Percentiles rank a stretch among this genome's conserved stretches.
Evolutionary conservation across 2,113 vertebrate species (phyloP).

Genomic region (Callocephalon fimbriatum): DNA sequence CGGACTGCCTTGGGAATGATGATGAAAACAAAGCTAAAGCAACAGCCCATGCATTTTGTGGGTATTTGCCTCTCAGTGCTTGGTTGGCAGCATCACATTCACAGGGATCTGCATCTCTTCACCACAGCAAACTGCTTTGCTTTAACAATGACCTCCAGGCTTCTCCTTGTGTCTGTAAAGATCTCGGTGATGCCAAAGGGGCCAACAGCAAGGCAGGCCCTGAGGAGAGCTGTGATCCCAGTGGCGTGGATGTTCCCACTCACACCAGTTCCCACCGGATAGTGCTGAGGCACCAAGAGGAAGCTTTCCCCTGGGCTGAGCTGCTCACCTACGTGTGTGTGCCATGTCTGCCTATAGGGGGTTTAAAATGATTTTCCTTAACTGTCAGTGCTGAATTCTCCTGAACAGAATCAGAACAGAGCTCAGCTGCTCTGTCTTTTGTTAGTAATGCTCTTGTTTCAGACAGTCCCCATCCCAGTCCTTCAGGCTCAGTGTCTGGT

Average conservation of each 20-base stretch:
- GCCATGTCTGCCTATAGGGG: rapidly evolving
- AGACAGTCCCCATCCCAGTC: rapidly evolving
- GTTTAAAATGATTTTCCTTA: not conserved
- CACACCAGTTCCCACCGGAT: rapidly evolving
- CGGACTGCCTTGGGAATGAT: not conserved
- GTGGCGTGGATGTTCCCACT: not conserved
- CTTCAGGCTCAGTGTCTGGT: not conserved
- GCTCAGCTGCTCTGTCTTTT: not conserved
- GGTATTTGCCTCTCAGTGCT: not conserved
- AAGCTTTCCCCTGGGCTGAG: not conserved
- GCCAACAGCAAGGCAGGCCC: not conserved
- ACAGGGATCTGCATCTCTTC: not conserved
- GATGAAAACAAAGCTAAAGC: not conserved
- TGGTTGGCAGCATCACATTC: not conserved
- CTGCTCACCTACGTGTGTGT: not conserved
- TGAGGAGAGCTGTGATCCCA: not conserved
- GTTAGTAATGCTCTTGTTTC: not conserved
- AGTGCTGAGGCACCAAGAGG: not conserved
- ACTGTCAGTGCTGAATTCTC: not conserved
- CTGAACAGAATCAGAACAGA: not conserved
- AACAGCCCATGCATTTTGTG: not conserved
- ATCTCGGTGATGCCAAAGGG: not conserved
- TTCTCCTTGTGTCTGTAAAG: not conserved
- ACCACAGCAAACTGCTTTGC: not conserved
- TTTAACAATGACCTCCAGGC: not conserved